Base-by-base conservation (phyloP, 1,140 invertebrate species). In the Pemphigus obesinymphae region DNA sequence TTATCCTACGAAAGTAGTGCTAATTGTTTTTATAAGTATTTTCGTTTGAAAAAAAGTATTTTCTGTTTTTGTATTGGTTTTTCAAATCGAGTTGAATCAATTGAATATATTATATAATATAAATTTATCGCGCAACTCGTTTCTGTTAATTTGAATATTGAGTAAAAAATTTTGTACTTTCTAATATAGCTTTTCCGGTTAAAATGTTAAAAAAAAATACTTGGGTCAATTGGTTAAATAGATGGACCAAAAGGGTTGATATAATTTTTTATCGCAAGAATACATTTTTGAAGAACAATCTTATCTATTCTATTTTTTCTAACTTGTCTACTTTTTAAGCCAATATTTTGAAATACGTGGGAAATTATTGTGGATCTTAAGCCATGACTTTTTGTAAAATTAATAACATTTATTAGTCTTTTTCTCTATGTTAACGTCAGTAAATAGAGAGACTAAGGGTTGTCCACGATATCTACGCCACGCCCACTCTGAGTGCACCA, bases 331-430 rank as follows among this genome's bases (percentile, higher is more conserved):
- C 48, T 53, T 53, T 53, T 53, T 53, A 53, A 53, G 48, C 48
- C 48, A 53, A 53, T 53, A 53, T 53, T 53, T 53, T 53, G 20
- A 17, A 53, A 53, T 0, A 83, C 73, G 23, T 43, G 34, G 8
- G 58, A n/a, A 34, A 83, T 66, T 31, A 83, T 63, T 82, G 11
- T 63, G 34, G 82, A 82, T 63, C 75, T 48, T 45, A 83, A 82
- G 10, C 23, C 26, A 76, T 82, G 82, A 45, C 68, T 76, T 50
- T 17, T 34, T 15, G 82, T 80, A 37, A 82, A 80, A 70, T 61
- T n/a, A 53, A 26, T 45, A n/a, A 82, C 40, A 13, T 53, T 45
- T 10, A n/a, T 45, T 7, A 82, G 48, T 73, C 10, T 73, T 20
- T 55, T 82, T n/a, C n/a, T n/a, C n/a, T n/a, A n/a, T n/a, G n/a